These are phyloP conservation scores for Unio delphinus DNA, from an alignment of 2,888 invertebrate species.

Conservation along the genomic window DNA sequence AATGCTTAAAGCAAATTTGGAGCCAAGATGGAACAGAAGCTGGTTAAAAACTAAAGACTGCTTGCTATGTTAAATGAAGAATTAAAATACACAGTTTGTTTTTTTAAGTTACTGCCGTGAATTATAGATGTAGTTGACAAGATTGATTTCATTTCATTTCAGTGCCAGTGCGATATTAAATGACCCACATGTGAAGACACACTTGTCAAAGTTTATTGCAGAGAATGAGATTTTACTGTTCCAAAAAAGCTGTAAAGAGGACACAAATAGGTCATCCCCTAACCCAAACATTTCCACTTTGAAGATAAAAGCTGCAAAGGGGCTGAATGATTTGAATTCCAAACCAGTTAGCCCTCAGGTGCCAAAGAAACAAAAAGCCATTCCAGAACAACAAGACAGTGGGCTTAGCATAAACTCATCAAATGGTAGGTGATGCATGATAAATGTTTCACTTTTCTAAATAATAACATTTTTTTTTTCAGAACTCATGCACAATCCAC, in stretches of 20 bases:
- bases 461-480: too few species aligned
- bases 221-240: conserved; percentile 54
- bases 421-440: conserved; percentile 10
- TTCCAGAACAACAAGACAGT: conserved; percentile 29
- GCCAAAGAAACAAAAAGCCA: neutral
- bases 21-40: too few species aligned
- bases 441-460: too few species aligned
- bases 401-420: conserved; percentile 30
- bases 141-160: conserved; percentile 10
- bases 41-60: too few species aligned
- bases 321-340: neutral
- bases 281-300: neutral
- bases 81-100: too few species aligned
- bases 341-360: neutral
- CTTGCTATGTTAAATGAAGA: too few species aligned
- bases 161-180: conserved; percentile 66
- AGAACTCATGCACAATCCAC: too few species aligned
- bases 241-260: conserved; percentile 39
- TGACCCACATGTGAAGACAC: conserved; percentile 53
- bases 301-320: too few species aligned
- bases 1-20: too few species aligned
- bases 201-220: conserved; percentile 60
- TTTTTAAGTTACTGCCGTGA: too few species aligned
- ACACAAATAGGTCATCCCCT: conserved; percentile 10
- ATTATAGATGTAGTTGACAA: too few species aligned